phyloP scores from a whole-genome alignment of 2,888 invertebrate genomes.

The Polymixis lichenea region DNA sequence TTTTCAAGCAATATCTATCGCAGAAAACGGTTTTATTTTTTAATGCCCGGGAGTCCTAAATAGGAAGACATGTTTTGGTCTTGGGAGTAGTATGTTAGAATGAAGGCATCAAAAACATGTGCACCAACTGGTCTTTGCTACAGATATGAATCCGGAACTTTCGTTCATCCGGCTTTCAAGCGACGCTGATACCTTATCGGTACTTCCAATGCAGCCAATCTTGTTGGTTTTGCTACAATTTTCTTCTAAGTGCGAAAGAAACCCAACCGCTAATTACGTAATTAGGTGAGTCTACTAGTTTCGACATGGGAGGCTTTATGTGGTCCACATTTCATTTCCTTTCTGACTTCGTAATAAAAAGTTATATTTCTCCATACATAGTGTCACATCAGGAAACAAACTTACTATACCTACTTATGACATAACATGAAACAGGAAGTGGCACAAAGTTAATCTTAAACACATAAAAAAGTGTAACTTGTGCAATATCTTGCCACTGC shows the following conservation, averaged over 20 bases:
- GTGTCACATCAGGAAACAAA: conserved; percentile 59
- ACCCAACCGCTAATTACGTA: conserved; percentile 50
- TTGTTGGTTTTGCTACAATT: conserved; percentile 28
- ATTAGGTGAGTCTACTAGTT: conserved; percentile 32
- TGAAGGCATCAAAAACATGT: conserved; percentile 7
- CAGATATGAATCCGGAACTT: conserved; percentile 52
- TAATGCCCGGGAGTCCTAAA: too few species aligned
- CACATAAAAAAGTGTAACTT: conserved; percentile 67
- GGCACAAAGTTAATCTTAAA: conserved; percentile 62
- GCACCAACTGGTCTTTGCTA: conserved; percentile 11
- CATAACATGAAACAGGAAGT: conserved; percentile 68
- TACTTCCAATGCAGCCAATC: conserved; percentile 41
- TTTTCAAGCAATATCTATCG: background rate
- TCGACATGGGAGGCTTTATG: conserved; percentile 39
- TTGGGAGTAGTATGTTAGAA: background rate
- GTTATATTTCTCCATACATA: conserved; percentile 36
- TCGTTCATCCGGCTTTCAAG: conserved; percentile 51
- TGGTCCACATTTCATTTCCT: conserved; percentile 58
- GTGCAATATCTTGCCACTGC: conserved; percentile 65
- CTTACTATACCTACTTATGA: conserved; percentile 53
- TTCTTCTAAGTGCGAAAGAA: conserved; percentile 30
- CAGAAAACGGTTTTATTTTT: background rate
- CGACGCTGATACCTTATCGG: conserved; percentile 47
- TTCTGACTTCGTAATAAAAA: conserved; percentile 49
- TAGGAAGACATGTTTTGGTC: background rate